Base-by-base conservation (phyloP, 2,888 invertebrate genomes). In the Kuschelorhynchus macadamiae region DNA sequence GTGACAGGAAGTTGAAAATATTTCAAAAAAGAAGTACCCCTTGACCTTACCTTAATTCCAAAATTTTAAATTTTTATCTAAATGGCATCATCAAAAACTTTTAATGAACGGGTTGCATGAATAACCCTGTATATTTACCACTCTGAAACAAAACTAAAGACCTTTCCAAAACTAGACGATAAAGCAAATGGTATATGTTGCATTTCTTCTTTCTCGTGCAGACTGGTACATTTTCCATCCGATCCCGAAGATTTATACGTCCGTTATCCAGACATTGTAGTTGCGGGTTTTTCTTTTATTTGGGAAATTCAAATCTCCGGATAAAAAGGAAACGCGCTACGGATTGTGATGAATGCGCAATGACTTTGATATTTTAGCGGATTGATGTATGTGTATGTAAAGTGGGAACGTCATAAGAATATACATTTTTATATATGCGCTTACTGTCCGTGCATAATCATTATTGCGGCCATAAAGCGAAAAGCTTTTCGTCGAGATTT, bases 331-430 rank as follows among this genome's bases (percentile, higher is more conserved):
- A 61, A 61, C 47, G 61, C 47, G 61, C 59, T 50, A 41, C 41
- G 60, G 30, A 65, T 53, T 67, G 55, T 62, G 62, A 67, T 67
- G 67, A 67, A 62, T 67, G 62, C 57, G 49, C 61, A 67, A 67
- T 62, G 67, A 62, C 67, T 67, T 67, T 67, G 67, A 67, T 67
- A 67, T 67, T 62, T 67, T 62, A 62, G 25, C 50, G 55, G 61
- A 60, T 61, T 67, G 67, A 67, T 67, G 67, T 67, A 61, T 61
- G 60, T 41, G 61, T 56, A 65, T 65, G 65, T 59, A 59, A 59
- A 65, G 57, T 57, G 50, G 64, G 50, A 64, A 57, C 56, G 64
- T 56, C 64, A 50, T 64, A 57, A 46, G 55, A 63, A 64, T 64
- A 64, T 20, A 64, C 50, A 56, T 61, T 64, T n/a, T n/a, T n/a